A percentile compares a stretch with the other conserved stretches of the same genome.
These are phyloP conservation scores for Gobiocypris rarus DNA, from an alignment of 2,113 vertebrate genomes.

Conservation along the genomic window DNA sequence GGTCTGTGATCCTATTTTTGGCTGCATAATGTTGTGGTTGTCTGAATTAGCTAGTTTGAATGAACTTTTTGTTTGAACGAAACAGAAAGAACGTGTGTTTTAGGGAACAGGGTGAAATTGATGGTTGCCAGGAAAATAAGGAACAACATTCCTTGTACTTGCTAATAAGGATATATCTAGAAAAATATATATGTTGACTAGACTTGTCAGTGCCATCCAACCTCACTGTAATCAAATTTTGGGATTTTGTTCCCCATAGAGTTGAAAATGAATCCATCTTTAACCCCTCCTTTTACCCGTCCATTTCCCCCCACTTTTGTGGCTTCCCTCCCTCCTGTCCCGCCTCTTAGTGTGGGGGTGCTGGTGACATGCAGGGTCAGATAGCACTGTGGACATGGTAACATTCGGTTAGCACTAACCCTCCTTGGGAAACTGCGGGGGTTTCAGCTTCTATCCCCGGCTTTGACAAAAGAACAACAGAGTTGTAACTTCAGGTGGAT, in stretches of 20 bases:
- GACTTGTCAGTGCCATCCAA: slow-evolving; percentile 11
- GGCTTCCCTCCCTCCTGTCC: background rate
- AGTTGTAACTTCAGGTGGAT: slow-evolving; percentile 59
- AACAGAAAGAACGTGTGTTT: slow-evolving; percentile 58
- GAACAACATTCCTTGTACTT: too few relatives aligned
- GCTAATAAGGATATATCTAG: slow-evolving; percentile 29
- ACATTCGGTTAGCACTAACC: slow-evolving; percentile 72
- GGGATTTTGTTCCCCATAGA: slow-evolving; percentile 36
- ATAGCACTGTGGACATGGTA: slow-evolving; percentile 79
- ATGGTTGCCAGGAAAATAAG: slow-evolving; percentile 12
- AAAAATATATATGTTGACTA: slow-evolving; percentile 17
- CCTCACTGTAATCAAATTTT: slow-evolving; percentile 56
- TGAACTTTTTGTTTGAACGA: slow-evolving; percentile 61
- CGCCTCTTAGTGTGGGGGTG: slow-evolving; percentile 61
- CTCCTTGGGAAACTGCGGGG: slow-evolving; percentile 83
- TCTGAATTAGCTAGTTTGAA: slow-evolving; percentile 64
- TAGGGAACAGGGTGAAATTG: slow-evolving; percentile 54
- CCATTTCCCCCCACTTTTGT: background rate
- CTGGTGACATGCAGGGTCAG: slow-evolving; percentile 84
- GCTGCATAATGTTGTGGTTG: slow-evolving; percentile 34
- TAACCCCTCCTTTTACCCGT: background rate
- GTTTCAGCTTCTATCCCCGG: slow-evolving; percentile 76
- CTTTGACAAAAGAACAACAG: slow-evolving; percentile 82
- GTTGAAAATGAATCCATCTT: slow-evolving; percentile 20
- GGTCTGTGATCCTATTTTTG: slow-evolving; percentile 26